These are phyloP conservation scores for Cyclophora punctaria DNA, from an alignment of 2,888 invertebrate genomes.

Conservation along the genomic window DNA sequence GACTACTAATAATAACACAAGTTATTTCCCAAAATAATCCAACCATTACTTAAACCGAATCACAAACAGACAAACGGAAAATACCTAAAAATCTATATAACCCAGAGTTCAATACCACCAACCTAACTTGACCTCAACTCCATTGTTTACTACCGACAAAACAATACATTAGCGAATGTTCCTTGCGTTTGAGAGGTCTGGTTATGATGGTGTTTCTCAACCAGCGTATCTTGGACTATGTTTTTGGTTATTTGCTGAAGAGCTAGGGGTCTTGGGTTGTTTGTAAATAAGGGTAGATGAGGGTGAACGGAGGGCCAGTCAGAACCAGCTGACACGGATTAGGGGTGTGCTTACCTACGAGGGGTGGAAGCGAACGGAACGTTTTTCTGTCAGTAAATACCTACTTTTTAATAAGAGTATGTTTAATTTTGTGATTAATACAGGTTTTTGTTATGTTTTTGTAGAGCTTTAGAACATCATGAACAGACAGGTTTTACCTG, in stretches of 20 bases:
- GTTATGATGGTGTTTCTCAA: slow-evolving; percentile 23
- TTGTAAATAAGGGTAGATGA: slow-evolving; percentile 49
- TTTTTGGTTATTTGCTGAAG: slow-evolving; percentile 21
- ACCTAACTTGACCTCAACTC: slow-evolving; percentile 24
- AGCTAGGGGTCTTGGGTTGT: slow-evolving; percentile 28
- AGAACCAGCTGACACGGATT: slow-evolving; percentile 71
- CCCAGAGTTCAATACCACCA: slow-evolving; percentile 38
- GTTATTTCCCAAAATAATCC: too few relatives aligned
- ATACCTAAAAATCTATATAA: slow-evolving; percentile 48
- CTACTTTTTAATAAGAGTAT: slow-evolving; percentile 23
- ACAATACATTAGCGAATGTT: slow-evolving; percentile 9
- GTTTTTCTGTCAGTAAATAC: slow-evolving; percentile 32
- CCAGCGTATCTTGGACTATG: slow-evolving; percentile 41
- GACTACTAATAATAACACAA: too few relatives aligned
- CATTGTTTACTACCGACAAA: slow-evolving; percentile 19
- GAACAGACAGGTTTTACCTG: too few relatives aligned
- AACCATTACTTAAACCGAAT: too few relatives aligned
- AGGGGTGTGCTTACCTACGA: slow-evolving; percentile 67
- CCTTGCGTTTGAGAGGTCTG: slow-evolving; percentile 28
- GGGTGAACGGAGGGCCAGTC: slow-evolving; percentile 58
- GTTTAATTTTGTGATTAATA: slow-evolving; percentile 17
- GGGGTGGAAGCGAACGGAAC: slow-evolving; percentile 36
- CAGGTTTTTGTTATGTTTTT: slow-evolving; percentile 13
- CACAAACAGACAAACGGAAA: slow-evolving; percentile 22
- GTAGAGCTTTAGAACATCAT: not conserved